These are phyloP conservation scores for Drosophila melanica DNA, from an alignment of 1,140 invertebrate species.

Conservation along the genomic window DNA sequence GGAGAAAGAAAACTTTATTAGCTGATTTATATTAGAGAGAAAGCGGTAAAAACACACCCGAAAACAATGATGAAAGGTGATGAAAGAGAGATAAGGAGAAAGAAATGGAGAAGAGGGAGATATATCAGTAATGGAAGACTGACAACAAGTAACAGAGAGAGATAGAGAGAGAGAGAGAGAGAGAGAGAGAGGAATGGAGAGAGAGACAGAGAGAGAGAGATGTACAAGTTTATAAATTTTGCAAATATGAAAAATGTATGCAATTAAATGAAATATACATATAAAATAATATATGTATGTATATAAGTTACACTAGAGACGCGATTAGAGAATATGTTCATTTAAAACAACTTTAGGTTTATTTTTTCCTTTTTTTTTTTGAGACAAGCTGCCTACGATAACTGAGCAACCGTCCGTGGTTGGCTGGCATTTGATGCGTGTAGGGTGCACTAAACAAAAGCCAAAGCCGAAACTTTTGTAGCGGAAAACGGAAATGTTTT, in stretches of 20 bases:
- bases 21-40: not conserved
- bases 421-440: constrained; percentile 19
- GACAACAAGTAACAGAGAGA: not conserved
- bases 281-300: too few relatives aligned
- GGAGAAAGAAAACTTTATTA: too few relatives aligned
- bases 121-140: too few relatives aligned
- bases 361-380: too few relatives aligned
- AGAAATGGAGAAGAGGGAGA: not conserved
- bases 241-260: too few relatives aligned
- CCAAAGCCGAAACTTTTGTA: constrained; percentile 73
- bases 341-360: too few relatives aligned
- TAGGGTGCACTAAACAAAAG: constrained; percentile 58
- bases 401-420: not conserved
- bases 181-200: not conserved
- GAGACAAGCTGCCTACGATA: not conserved
- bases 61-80: not conserved
- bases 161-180: not conserved
- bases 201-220: not conserved
- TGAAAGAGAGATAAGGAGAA: not conserved
- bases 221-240: too few relatives aligned
- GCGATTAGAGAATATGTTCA: too few relatives aligned
- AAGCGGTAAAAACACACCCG: not conserved
- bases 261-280: too few relatives aligned
- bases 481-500: constrained; percentile 81
- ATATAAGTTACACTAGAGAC: too few relatives aligned